Evolutionary conservation across 1,140 invertebrate species (phyloP), one percentile per base, ranked within the genome.

Genomic region (Odontomachus brunneus): DNA sequence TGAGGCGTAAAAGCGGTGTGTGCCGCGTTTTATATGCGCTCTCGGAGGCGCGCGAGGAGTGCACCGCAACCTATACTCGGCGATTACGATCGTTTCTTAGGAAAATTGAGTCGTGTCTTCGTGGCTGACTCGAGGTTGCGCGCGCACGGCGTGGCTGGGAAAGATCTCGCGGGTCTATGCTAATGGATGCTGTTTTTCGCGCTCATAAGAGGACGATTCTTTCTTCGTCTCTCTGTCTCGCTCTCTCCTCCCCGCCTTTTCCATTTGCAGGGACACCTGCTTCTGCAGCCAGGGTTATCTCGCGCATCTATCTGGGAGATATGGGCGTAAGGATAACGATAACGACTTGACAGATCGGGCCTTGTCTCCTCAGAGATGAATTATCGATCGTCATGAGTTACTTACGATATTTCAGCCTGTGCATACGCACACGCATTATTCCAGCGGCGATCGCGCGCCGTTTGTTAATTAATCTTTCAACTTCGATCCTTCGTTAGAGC

Each of bases 41-140:
- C 2, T 33, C 38, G 17, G 55, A 78, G 48, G 33, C 24, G 14
- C 63, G 26, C 44, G 73, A n/a, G 17, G 5, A 9, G 38, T 19
- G 9, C 14, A 57, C 55, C 9, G 24, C 53, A 33, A 51, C 15
- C 24, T 38, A 59, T 78, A 24, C 38, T 51, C 14, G 57, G 66
- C 63, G 87, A 88, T 88, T 84, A 71, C 57, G 48, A 83, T 88
- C 83, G 63, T 48, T 38, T 76, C 67, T 57, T 72, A 62, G 57
- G 78, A 83, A 84, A 80, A 88, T 85, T 75, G 69, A 85, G 38
- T 38, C 57, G 49, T n/a, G 2, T 75, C 72, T 63, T 75, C 59
- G n/a, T 19, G 67, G 55, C 49, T 24, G 15, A 44, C 59, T 75
- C 38, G 83, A 84, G 49, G 38, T 57, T 81, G 33, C 65, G 22